These are phyloP conservation scores for Epirrhoe tristata DNA, from an alignment of 2,888 invertebrate species.

Conservation along the genomic window DNA sequence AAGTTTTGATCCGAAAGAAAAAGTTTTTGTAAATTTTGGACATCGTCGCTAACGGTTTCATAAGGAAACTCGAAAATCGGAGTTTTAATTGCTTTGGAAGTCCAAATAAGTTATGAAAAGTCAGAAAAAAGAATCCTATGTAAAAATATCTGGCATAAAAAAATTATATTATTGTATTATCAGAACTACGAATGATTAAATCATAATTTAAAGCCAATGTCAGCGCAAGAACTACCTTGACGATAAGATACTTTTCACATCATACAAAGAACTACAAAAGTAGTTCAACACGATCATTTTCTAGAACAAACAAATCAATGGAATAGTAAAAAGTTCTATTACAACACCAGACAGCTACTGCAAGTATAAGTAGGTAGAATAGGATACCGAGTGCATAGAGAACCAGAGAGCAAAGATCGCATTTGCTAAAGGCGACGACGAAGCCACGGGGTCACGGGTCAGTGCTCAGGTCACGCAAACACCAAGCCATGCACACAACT, in stretches of 20 bases:
- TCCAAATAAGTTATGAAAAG: neutral
- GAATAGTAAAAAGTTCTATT: neutral
- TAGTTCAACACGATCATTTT: neutral
- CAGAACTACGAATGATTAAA: too few species aligned
- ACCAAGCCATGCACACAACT: slow-evolving; percentile 31
- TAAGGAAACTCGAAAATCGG: slow-evolving; percentile 14
- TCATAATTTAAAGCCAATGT: too few species aligned
- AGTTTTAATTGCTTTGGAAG: slow-evolving; percentile 29
- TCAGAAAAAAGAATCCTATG: neutral
- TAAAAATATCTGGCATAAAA: too few species aligned
- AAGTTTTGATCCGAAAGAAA: slow-evolving; percentile 28
- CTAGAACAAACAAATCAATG: neutral
- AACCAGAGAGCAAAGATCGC: slow-evolving; percentile 60
- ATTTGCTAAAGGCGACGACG: slow-evolving; percentile 45
- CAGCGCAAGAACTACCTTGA: too few species aligned
- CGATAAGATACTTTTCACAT: neutral
- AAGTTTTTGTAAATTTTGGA: slow-evolving; percentile 28
- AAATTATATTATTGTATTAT: too few species aligned
- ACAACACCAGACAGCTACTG: neutral
- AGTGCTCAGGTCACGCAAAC: slow-evolving; percentile 65
- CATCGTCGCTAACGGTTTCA: slow-evolving; percentile 14
- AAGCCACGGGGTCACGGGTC: slow-evolving; percentile 53
- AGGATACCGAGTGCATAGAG: slow-evolving; percentile 19
- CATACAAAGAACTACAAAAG: neutral
- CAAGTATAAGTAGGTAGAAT: slow-evolving; percentile 15